Percentiles rank a stretch among this genome's conserved stretches.
Evolutionary conservation across 2,888 invertebrate genomes (phyloP).

Genomic region (Plagiodera versicolora): DNA sequence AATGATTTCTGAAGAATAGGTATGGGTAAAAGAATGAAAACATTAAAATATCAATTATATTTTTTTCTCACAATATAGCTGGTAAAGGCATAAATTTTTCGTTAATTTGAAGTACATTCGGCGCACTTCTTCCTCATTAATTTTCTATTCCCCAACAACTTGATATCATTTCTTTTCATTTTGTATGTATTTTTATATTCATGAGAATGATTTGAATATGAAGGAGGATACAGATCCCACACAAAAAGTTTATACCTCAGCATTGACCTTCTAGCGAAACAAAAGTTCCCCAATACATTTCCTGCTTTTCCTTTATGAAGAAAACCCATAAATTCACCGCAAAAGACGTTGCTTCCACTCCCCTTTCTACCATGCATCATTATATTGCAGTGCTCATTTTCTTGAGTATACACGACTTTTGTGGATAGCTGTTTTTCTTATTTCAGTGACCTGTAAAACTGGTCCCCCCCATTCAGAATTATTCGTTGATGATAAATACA

Average conservation of each 20-base stretch:
- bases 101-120: too few species aligned
- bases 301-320: background rate
- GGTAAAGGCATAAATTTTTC: too few species aligned
- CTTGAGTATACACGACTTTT: slow-evolving; percentile 29
- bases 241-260: slow-evolving; percentile 5
- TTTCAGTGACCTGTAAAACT: slow-evolving; percentile 13
- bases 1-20: too few species aligned
- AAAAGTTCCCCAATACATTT: background rate
- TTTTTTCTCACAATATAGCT: too few species aligned
- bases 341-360: slow-evolving; percentile 22
- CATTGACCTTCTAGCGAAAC: background rate
- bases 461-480: background rate
- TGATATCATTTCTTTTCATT: too few species aligned
- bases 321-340: slow-evolving; percentile 27
- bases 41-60: too few species aligned
- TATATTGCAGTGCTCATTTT: slow-evolving; percentile 30
- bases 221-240: background rate
- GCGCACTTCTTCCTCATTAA: too few species aligned
- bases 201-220: too few species aligned
- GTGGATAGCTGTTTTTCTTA: slow-evolving; percentile 19
- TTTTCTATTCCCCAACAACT: too few species aligned
- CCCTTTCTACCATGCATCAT: slow-evolving; percentile 29
- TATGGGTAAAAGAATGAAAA: too few species aligned
- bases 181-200: too few species aligned
- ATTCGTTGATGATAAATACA: background rate